A percentile compares a stretch with the other conserved stretches of the same genome.
These are phyloP conservation scores for Protophormia terraenovae DNA, from an alignment of 2,888 invertebrate genomes.

Conservation along the genomic window DNA sequence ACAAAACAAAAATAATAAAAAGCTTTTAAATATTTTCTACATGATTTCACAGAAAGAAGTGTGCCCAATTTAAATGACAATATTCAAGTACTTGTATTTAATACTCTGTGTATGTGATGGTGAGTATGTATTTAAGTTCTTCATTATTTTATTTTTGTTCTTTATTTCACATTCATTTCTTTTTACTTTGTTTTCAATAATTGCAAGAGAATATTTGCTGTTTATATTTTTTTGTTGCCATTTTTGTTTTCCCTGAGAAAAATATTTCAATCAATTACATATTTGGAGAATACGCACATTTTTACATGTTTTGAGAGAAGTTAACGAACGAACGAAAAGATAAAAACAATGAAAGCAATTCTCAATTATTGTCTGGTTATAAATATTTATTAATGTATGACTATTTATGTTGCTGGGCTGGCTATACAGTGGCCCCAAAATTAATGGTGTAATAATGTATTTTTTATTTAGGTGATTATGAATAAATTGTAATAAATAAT, in stretches of 20 bases:
- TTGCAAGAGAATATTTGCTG: neutral
- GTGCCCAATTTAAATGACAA: slow-evolving; percentile 8
- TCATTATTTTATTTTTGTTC: neutral
- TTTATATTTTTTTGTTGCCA: neutral
- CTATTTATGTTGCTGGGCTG: neutral
- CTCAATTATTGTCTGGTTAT: neutral
- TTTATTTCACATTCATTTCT: neutral
- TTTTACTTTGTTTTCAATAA: slow-evolving; percentile 14
- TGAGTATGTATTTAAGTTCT: neutral
- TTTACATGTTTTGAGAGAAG: neutral
- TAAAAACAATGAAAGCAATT: neutral
- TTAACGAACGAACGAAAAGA: neutral
- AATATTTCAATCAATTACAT: neutral
- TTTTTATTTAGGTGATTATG: too few species aligned
- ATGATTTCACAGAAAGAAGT: slow-evolving; percentile 48
- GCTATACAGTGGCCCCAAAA: neutral
- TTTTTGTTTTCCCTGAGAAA: neutral
- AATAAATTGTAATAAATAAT: too few species aligned
- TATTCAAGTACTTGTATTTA: neutral
- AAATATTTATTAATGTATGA: neutral
- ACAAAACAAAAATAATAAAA: too few species aligned
- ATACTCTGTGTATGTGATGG: neutral
- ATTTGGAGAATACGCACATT: slow-evolving; percentile 26
- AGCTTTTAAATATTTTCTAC: slow-evolving; percentile 47
- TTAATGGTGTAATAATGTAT: too few species aligned